These are phyloP conservation scores for Bradypus variegatus DNA, from an alignment of 2,797 vertebrate species.

Conservation along the genomic window DNA sequence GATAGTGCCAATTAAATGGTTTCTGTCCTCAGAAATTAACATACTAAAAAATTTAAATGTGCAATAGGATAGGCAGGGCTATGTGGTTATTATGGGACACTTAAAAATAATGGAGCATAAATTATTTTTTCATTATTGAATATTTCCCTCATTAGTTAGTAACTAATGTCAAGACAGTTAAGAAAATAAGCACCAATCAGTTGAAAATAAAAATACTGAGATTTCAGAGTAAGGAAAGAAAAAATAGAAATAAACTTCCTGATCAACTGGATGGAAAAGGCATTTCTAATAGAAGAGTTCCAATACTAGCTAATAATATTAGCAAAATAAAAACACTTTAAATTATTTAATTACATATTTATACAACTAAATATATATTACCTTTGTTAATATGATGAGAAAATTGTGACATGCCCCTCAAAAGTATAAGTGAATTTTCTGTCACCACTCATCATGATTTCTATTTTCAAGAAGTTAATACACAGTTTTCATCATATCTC, in stretches of 20 bases:
- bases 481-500: not conserved
- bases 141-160: not conserved
- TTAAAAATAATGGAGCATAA: constrained; percentile 8
- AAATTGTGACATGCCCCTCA: not conserved
- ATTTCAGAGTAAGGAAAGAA: not conserved
- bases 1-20: not conserved
- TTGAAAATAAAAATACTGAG: constrained; percentile 19
- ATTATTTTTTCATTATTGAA: not conserved
- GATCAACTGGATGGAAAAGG: not conserved
- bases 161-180: not conserved
- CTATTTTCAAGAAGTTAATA: not conserved
- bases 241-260: not conserved
- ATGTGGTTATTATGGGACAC: not conserved
- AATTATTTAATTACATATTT: not conserved
- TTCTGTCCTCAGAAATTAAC: constrained; percentile 27
- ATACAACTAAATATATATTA: not conserved
- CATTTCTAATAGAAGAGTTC: constrained; percentile 9
- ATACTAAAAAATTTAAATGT: constrained; percentile 2
- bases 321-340: constrained; percentile 8
- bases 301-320: not conserved
- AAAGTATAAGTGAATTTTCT: not conserved
- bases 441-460: not conserved
- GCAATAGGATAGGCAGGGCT: not conserved
- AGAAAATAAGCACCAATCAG: not conserved
- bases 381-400: not conserved